Percentiles rank a stretch among this genome's conserved stretches.
Evolutionary conservation across 2,113 vertebrate species (phyloP).

Genomic region (Bos javanicus): DNA sequence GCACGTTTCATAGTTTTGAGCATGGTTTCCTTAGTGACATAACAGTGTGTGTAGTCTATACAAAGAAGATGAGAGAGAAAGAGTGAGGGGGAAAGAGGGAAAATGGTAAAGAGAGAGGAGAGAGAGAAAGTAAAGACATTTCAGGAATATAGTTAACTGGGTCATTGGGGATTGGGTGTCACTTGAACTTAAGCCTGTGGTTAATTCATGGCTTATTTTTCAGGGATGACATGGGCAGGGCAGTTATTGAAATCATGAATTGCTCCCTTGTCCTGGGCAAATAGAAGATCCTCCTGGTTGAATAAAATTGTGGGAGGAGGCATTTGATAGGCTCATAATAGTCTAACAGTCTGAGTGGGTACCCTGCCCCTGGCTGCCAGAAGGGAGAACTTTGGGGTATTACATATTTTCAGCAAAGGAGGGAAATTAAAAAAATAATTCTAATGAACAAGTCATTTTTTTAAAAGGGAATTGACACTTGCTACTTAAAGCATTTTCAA

Average conservation of each 20-base stretch:
- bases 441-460: not conserved
- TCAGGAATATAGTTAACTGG: not conserved
- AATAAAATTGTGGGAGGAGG: not conserved
- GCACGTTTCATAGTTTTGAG: not conserved
- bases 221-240: slow-evolving; percentile 9
- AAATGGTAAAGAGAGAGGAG: not conserved
- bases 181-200: not conserved
- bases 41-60: not conserved
- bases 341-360: not conserved
- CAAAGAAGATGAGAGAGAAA: not conserved
- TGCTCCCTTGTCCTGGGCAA: slow-evolving; percentile 79
- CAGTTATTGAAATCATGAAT: slow-evolving; percentile 82
- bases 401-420: not conserved
- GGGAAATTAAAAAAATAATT: not conserved
- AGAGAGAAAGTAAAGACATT: not conserved
- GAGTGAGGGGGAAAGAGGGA: too few species aligned
- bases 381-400: not conserved
- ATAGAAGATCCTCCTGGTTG: not conserved
- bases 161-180: slow-evolving; percentile 9
- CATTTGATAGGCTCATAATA: not conserved
- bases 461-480: not conserved
- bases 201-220: slow-evolving; percentile 28
- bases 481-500: slow-evolving; percentile 6
- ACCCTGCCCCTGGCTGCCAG: not conserved
- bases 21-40: not conserved